These are phyloP conservation scores for Polymixis flavicincta DNA, from an alignment of 2,888 invertebrate species.

Conservation along the genomic window DNA sequence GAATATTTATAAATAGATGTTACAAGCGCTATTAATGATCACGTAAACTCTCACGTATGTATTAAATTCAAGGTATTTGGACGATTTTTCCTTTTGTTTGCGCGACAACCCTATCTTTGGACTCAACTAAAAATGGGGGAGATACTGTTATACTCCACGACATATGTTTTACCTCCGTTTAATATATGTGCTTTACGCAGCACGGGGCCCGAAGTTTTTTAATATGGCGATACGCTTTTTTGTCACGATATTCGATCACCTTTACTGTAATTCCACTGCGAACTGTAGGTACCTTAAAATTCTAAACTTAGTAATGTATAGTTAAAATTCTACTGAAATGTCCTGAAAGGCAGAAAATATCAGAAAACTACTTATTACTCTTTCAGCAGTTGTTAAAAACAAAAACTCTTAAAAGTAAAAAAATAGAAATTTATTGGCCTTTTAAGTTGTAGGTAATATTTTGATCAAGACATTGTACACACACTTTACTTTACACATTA, in stretches of 20 bases:
- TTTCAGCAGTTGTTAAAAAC: background rate
- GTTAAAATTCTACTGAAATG: background rate
- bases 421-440: too few species aligned
- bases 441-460: too few species aligned
- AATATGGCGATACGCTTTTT: conserved; percentile 20
- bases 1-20: conserved; percentile 38
- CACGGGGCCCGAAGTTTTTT: conserved; percentile 16
- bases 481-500: background rate
- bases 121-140: conserved; percentile 30
- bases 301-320: background rate
- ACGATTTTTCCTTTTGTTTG: background rate
- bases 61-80: background rate
- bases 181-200: conserved; percentile 46
- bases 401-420: too few species aligned
- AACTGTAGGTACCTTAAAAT: background rate
- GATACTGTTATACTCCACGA: conserved; percentile 44
- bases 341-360: background rate
- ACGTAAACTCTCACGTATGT: background rate
- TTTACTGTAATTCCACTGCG: background rate
- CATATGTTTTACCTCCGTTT: conserved; percentile 36
- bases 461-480: too few species aligned
- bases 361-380: background rate
- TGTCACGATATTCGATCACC: conserved; percentile 15
- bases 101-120: conserved; percentile 32
- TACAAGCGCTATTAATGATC: conserved; percentile 21